Conservation (phyloP, 2,888 invertebrate species). For the Leptodirus hochenwartii region DNA sequence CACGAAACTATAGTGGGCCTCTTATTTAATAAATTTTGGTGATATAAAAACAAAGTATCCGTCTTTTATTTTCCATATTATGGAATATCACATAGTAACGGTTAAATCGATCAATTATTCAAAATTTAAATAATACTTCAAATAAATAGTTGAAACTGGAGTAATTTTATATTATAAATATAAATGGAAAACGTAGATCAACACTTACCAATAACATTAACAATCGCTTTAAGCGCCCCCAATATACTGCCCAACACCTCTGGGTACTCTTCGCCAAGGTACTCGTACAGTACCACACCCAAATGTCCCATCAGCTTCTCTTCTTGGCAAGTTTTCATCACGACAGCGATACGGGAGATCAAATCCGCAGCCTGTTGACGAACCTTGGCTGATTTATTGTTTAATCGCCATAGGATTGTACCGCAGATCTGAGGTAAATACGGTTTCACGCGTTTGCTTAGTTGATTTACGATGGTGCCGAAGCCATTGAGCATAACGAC, state of each 20-base stretch:
- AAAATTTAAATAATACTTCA: conserved; percentile 1
- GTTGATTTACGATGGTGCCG: conserved; percentile 94
- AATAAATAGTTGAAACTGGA: not conserved
- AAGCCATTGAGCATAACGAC: conserved; percentile 99
- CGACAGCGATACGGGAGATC: conserved; percentile 93
- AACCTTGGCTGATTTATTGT: conserved; percentile 98
- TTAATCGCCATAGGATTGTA: conserved; percentile 97
- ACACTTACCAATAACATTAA: conserved; percentile 83
- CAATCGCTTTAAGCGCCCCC: conserved; percentile 96
- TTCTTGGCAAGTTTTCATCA: conserved; percentile 99
- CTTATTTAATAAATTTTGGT: too few relatives aligned
- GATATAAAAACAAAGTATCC: too few relatives aligned
- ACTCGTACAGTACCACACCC: conserved; percentile 97
- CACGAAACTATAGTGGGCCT: too few relatives aligned
- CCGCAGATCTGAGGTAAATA: conserved; percentile 99
- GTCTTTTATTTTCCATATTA: too few relatives aligned
- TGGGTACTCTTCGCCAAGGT: conserved; percentile 98
- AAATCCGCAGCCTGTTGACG: conserved; percentile 98
- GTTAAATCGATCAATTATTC: too few relatives aligned
- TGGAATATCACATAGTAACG: too few relatives aligned
- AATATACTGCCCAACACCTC: conserved; percentile 97
- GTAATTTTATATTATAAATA: conserved; percentile 1
- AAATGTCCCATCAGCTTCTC: conserved; percentile 99
- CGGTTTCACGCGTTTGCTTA: conserved; percentile 94
- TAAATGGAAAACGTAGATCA: too few relatives aligned